These are phyloP conservation scores for Eudasyphora cyanicolor DNA, from an alignment of 2,888 invertebrate species.

Conservation along the genomic window DNA sequence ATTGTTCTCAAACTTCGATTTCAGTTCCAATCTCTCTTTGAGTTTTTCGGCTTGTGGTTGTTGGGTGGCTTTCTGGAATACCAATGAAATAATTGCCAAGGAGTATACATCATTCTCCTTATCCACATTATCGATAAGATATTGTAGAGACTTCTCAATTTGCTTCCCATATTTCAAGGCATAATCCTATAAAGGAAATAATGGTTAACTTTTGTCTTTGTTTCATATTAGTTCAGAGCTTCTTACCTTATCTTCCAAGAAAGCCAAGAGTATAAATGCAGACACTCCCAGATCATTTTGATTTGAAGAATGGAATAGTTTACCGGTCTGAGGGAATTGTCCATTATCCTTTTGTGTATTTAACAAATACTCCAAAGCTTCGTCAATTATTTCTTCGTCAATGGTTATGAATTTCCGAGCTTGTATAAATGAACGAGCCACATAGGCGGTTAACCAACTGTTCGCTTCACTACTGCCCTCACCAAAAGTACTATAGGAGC, in stretches of 20 bases:
- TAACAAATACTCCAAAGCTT: slow-evolving; percentile 87
- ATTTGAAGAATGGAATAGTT: slow-evolving; percentile 83
- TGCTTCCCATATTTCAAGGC: slow-evolving; percentile 82
- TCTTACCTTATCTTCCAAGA: slow-evolving; percentile 85
- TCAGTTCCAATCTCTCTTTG: slow-evolving; percentile 81
- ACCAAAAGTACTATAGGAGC: slow-evolving; percentile 92
- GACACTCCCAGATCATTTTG: slow-evolving; percentile 88
- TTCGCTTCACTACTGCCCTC: slow-evolving; percentile 84
- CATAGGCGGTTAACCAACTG: slow-evolving; percentile 92
- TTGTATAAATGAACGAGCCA: slow-evolving; percentile 88
- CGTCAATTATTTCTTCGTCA: slow-evolving; percentile 84
- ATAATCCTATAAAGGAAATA: slow-evolving; percentile 67
- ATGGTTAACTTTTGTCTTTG: not conserved
- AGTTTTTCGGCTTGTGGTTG: slow-evolving; percentile 86
- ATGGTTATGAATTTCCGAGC: slow-evolving; percentile 86
- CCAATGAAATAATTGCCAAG: slow-evolving; percentile 88
- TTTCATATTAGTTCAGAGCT: not conserved
- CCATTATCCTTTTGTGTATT: slow-evolving; percentile 87
- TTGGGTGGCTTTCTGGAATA: slow-evolving; percentile 87
- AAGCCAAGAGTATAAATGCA: slow-evolving; percentile 88
- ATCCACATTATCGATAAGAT: slow-evolving; percentile 85
- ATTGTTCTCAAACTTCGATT: slow-evolving; percentile 79
- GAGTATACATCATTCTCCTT: slow-evolving; percentile 87
- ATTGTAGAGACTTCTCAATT: slow-evolving; percentile 89
- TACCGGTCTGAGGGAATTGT: slow-evolving; percentile 90